These are phyloP conservation scores for Tachina fera DNA, from an alignment of 2,888 invertebrate genomes.

Conservation along the genomic window DNA sequence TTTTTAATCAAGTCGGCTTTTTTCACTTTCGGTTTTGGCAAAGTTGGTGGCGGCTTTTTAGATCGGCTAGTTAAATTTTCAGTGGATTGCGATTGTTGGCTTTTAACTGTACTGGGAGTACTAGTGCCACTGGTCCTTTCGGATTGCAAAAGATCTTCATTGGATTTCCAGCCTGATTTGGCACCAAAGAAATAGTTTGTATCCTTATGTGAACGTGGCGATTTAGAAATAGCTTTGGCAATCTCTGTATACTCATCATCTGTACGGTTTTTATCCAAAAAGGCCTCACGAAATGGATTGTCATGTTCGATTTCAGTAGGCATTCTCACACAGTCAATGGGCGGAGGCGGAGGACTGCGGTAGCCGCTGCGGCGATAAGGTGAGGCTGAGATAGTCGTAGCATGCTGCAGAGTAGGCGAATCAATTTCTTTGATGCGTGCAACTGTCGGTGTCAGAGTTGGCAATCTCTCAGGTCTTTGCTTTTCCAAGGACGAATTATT, in stretches of 20 bases:
- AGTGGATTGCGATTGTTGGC: constrained; percentile 76
- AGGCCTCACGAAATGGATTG: constrained; percentile 82
- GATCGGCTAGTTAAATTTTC: constrained; percentile 74
- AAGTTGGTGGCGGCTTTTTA: constrained; percentile 76
- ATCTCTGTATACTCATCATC: constrained; percentile 82
- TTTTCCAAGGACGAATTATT: constrained; percentile 79
- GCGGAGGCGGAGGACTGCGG: constrained; percentile 74
- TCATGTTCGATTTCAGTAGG: constrained; percentile 81
- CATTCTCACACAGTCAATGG: constrained; percentile 71
- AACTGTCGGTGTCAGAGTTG: constrained; percentile 79
- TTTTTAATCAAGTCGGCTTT: constrained; percentile 81
- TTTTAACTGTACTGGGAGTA: constrained; percentile 75
- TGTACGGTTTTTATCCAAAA: constrained; percentile 73
- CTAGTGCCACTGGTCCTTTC: constrained; percentile 75
- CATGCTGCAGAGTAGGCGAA: constrained; percentile 78
- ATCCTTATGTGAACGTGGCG: constrained; percentile 76
- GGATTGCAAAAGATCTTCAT: constrained; percentile 77
- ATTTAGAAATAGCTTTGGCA: constrained; percentile 79
- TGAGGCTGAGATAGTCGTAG: constrained; percentile 65
- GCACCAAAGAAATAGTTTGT: constrained; percentile 79
- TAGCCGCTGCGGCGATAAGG: constrained; percentile 71
- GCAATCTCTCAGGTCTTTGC: constrained; percentile 76
- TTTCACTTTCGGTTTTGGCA: constrained; percentile 81
- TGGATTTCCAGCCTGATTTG: constrained; percentile 77
- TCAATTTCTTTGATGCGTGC: constrained; percentile 81